Conservation (phyloP, 2,797 vertebrate species). For the Choloepus didactylus region DNA sequence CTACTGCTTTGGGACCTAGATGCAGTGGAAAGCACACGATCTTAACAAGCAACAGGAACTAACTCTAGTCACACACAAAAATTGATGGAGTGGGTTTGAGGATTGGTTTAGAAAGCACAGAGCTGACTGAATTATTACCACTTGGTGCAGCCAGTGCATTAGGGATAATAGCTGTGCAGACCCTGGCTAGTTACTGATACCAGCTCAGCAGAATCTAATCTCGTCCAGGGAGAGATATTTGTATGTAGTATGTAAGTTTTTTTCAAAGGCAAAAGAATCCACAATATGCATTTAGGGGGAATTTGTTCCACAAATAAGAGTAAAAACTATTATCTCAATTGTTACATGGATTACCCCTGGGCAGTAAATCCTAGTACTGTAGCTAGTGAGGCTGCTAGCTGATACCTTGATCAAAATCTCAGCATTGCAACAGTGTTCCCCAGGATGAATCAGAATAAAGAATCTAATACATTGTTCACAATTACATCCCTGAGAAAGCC, state of each 20-base stretch:
- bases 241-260: slow-evolving; percentile 57
- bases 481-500: slow-evolving; percentile 29
- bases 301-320: slow-evolving; percentile 9
- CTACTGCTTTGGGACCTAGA: slow-evolving; percentile 70
- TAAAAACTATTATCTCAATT: slow-evolving; percentile 22
- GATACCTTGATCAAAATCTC: slow-evolving; percentile 56
- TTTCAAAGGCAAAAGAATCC: slow-evolving; percentile 21
- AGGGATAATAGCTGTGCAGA: slow-evolving; percentile 65
- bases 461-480: slow-evolving; percentile 40
- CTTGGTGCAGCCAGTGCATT: slow-evolving; percentile 23
- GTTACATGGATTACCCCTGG: slow-evolving; percentile 45
- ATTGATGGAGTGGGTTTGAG: slow-evolving; percentile 69
- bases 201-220: slow-evolving; percentile 76
- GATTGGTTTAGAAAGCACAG: slow-evolving; percentile 72
- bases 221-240: slow-evolving; percentile 65
- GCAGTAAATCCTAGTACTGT: slow-evolving; percentile 32
- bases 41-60: slow-evolving; percentile 65
- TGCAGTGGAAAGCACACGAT: slow-evolving; percentile 48
- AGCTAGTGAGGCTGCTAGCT: neutral
- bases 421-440: slow-evolving; percentile 25
- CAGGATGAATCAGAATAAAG: slow-evolving; percentile 60
- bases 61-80: slow-evolving; percentile 67
- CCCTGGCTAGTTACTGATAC: slow-evolving; percentile 49
- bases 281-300: neutral
- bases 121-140: slow-evolving; percentile 71